Conservation (phyloP, 1,140 invertebrate species). For the Apocrypta bakeri region DNA sequence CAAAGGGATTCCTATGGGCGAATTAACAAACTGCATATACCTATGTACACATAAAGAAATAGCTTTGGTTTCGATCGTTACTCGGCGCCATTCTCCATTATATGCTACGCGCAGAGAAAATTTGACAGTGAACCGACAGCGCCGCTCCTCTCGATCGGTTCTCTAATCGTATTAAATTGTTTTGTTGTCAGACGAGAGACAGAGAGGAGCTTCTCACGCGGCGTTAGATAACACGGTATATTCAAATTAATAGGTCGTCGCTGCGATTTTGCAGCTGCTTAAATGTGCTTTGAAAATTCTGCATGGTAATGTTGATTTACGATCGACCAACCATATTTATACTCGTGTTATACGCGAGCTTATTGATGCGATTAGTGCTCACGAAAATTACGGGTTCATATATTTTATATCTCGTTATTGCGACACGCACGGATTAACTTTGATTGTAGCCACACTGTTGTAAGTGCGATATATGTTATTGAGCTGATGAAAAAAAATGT, state of each 20-base stretch:
- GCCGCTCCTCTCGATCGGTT: slow-evolving; percentile 8
- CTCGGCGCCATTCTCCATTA: slow-evolving; percentile 36
- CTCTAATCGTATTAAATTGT: slow-evolving; percentile 51
- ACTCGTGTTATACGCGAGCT: too few relatives aligned
- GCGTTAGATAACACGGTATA: neutral
- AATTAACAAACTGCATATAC: neutral
- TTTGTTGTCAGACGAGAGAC: neutral
- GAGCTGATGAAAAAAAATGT: neutral
- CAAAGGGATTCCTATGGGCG: neutral
- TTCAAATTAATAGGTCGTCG: slow-evolving; percentile 26
- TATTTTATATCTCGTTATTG: neutral
- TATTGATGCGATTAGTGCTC: too few relatives aligned
- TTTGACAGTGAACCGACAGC: slow-evolving; percentile 50
- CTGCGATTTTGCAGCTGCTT: neutral
- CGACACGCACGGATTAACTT: neutral
- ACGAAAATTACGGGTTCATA: neutral
- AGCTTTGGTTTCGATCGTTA: neutral
- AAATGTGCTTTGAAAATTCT: neutral
- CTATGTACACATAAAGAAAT: neutral
- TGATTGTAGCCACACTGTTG: neutral
- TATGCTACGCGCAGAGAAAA: slow-evolving; percentile 14
- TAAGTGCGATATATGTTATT: neutral
- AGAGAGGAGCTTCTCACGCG: slow-evolving; percentile 1
- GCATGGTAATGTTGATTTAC: neutral
- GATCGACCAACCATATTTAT: neutral